Evolutionary conservation across 2,888 invertebrate species (phyloP).

Genomic region (Frankliniella fusca): DNA sequence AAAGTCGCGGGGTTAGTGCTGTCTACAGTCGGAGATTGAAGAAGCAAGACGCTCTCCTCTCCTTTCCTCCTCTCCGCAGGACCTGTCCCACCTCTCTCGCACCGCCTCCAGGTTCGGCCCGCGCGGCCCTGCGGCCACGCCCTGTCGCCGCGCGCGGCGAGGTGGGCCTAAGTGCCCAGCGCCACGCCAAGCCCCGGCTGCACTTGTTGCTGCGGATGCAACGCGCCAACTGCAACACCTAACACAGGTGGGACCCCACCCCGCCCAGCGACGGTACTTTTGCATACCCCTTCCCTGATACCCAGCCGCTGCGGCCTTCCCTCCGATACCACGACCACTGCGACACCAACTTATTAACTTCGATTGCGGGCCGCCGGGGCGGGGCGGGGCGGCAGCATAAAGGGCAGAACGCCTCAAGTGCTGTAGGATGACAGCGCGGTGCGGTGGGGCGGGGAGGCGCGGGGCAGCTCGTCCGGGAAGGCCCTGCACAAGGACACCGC

Average conservation of each 20-base stretch:
- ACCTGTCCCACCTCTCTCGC: too few relatives aligned
- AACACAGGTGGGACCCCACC: not conserved
- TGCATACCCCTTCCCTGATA: not conserved
- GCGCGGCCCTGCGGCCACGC: too few relatives aligned
- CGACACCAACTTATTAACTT: not conserved
- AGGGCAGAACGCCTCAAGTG: not conserved
- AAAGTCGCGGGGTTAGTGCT: slow-evolving; percentile 18
- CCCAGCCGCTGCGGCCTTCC: not conserved
- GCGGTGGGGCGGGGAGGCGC: not conserved
- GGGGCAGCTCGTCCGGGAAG: not conserved
- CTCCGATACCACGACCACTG: not conserved
- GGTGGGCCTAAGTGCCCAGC: not conserved
- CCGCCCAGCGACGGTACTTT: not conserved
- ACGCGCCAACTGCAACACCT: not conserved
- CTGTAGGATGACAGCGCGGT: too few relatives aligned
- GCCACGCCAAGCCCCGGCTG: not conserved
- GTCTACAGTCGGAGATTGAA: not conserved
- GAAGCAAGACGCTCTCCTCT: not conserved
- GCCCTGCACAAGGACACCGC: not conserved
- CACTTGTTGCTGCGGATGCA: not conserved
- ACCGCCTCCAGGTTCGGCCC: too few relatives aligned
- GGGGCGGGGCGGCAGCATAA: not conserved
- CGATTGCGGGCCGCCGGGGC: not conserved
- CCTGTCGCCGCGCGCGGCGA: not conserved
- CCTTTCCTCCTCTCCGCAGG: too few relatives aligned